A percentile compares a stretch with the other conserved stretches of the same genome.
These are phyloP conservation scores for Scaptodrosophila lebanonensis DNA, from an alignment of 1,140 invertebrate genomes.

Conservation along the genomic window DNA sequence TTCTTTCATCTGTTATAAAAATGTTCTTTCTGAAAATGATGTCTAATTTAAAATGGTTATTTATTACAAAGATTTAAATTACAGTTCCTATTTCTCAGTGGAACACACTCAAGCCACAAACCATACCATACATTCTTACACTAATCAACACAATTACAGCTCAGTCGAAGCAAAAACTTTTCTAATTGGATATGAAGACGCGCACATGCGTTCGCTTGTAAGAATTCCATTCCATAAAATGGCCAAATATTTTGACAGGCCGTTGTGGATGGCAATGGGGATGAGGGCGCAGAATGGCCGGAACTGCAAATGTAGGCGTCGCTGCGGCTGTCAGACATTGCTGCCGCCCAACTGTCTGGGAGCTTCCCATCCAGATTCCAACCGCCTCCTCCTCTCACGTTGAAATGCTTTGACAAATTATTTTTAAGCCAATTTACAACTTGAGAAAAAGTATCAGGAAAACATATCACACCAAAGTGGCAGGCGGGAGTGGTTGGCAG, in stretches of 20 bases:
- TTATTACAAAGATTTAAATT: too few relatives aligned
- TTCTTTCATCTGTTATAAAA: too few relatives aligned
- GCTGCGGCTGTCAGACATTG: constrained; percentile 35
- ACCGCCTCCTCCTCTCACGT: constrained; percentile 30
- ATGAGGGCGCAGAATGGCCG: constrained; percentile 33
- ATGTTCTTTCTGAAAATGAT: too few relatives aligned
- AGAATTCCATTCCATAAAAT: constrained; percentile 52
- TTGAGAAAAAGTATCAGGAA: constrained; percentile 73
- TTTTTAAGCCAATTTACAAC: constrained; percentile 77
- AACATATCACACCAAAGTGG: constrained; percentile 58
- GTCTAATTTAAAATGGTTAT: too few relatives aligned
- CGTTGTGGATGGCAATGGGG: too few relatives aligned
- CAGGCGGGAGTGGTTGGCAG: not conserved
- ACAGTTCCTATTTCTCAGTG: too few relatives aligned
- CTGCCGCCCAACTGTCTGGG: constrained; percentile 2
- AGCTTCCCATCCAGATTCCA: constrained; percentile 9
- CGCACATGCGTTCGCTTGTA: constrained; percentile 72
- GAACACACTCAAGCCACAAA: too few relatives aligned
- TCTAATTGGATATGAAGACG: constrained; percentile 74
- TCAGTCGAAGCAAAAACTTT: constrained; percentile 67
- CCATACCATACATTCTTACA: too few relatives aligned
- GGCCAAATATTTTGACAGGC: constrained; percentile 68
- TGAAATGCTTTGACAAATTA: constrained; percentile 76
- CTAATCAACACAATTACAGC: constrained; percentile 73
- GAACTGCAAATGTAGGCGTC: constrained; percentile 14